phyloP scores from a whole-genome alignment of 2,113 vertebrate genomes.

The Thalassarche chlororhynchos region DNA sequence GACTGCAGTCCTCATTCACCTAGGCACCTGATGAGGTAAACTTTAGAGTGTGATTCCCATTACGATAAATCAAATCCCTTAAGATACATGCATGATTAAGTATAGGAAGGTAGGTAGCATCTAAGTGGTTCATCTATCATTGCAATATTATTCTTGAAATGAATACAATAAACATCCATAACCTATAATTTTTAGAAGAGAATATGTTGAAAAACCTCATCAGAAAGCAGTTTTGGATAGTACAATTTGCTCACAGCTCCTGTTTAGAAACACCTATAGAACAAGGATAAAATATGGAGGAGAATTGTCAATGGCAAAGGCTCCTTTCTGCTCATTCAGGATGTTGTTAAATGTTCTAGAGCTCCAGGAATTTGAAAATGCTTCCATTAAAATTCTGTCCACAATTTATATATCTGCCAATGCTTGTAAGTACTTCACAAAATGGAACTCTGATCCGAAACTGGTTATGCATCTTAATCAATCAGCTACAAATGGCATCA shows the following conservation, averaged over 20 bases:
- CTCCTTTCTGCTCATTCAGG: background rate
- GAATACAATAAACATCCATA: background rate
- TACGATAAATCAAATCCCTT: background rate
- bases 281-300: background rate
- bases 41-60: background rate
- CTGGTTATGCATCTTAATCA: background rate
- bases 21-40: background rate
- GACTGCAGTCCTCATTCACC: background rate
- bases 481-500: background rate
- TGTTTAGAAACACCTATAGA: background rate
- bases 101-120: background rate
- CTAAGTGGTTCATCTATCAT: background rate
- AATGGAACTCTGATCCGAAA: background rate
- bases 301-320: background rate
- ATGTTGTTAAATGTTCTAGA: background rate
- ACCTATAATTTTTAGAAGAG: background rate
- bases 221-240: background rate
- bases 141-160: background rate
- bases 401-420: background rate
- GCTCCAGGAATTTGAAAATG: background rate
- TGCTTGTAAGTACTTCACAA: background rate
- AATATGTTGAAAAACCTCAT: background rate
- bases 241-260: background rate
- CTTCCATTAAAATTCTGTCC: background rate
- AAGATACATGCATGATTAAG: background rate